Conservation (phyloP, 2,888 invertebrate genomes). For the Lasioglossum malachurum region DNA sequence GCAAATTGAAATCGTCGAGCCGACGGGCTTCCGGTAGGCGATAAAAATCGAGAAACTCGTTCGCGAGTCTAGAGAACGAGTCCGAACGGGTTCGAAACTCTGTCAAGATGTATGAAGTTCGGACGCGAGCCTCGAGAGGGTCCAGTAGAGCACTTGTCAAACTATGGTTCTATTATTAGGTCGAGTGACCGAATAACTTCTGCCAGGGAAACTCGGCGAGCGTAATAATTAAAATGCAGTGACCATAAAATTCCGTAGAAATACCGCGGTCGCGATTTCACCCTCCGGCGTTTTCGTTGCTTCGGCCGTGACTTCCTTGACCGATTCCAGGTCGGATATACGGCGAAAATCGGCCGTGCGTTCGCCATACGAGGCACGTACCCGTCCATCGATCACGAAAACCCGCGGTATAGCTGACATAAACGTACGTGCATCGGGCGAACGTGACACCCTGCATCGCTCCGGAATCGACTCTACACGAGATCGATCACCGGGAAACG, state of each 20-base stretch:
- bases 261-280: background rate
- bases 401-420: constrained; percentile 40
- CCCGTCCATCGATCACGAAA: constrained; percentile 53
- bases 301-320: background rate
- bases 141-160: background rate
- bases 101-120: background rate
- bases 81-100: background rate
- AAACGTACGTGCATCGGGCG: constrained; percentile 27
- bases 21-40: background rate
- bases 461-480: background rate
- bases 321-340: background rate
- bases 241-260: background rate
- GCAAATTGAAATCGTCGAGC: background rate
- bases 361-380: constrained; percentile 30
- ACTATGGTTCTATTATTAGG: background rate
- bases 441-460: constrained; percentile 26
- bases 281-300: background rate
- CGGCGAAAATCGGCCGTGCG: background rate
- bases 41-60: background rate
- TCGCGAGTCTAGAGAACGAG: background rate
- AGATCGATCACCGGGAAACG: background rate
- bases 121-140: background rate
- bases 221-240: background rate
- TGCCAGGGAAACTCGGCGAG: background rate
- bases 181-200: background rate